Conservation (phyloP, 2,113 vertebrate species). For the Phylloscopus trochiloides region DNA sequence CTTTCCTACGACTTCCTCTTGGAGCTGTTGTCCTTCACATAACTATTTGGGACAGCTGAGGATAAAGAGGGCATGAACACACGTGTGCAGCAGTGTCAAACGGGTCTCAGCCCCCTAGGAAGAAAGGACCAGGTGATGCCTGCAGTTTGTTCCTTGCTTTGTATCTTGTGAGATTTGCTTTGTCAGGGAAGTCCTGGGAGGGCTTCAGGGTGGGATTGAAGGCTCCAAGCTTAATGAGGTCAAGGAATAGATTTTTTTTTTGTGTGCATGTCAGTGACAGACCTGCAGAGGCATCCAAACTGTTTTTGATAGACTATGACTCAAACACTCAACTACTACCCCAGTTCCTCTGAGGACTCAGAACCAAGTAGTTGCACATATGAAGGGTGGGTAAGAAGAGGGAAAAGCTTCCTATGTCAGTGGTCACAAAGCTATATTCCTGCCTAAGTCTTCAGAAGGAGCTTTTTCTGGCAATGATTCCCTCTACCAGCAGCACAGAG, state of each 20-base stretch:
- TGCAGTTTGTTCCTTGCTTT: not conserved
- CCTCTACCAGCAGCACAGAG: not conserved
- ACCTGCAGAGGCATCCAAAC: not conserved
- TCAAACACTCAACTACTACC: not conserved
- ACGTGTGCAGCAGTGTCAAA: not conserved
- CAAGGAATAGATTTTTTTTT: not conserved
- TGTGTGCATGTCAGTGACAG: not conserved
- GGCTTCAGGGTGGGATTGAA: not conserved
- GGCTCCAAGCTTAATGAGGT: not conserved
- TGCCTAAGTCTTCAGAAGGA: not conserved
- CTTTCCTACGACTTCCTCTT: not conserved
- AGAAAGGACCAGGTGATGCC: not conserved
- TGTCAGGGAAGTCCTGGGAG: not conserved
- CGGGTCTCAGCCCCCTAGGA: not conserved
- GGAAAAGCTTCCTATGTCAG: not conserved
- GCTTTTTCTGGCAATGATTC: not conserved
- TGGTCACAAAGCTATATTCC: not conserved
- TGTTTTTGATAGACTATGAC: not conserved
- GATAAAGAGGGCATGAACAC: not conserved
- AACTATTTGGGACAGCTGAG: not conserved
- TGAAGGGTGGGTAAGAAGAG: not conserved
- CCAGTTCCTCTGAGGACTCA: not conserved
- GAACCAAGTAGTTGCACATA: not conserved
- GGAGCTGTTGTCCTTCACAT: not conserved
- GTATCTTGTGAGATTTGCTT: not conserved